phyloP scores from a whole-genome alignment of 2,797 vertebrate species.

The Sardinella longiceps region DNA sequence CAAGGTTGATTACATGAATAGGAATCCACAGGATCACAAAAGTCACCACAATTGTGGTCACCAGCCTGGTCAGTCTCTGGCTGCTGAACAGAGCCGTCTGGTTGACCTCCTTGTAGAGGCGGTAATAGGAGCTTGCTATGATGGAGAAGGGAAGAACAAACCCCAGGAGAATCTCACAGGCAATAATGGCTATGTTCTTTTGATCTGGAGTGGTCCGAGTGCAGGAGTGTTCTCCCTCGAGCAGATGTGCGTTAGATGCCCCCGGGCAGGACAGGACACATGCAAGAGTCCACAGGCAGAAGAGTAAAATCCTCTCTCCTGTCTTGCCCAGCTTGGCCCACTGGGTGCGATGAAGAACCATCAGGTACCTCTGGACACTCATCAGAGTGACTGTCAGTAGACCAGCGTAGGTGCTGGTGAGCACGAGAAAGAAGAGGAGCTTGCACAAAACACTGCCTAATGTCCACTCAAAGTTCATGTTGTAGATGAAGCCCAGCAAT shows the following conservation, averaged over 20 bases:
- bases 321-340: constrained; percentile 24
- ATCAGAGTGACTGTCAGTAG: constrained; percentile 38
- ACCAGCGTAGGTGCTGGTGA: constrained; percentile 30
- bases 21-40: constrained; percentile 17
- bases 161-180: constrained; percentile 34
- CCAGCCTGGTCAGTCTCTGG: constrained; percentile 35
- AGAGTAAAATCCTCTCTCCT: no score
- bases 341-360: constrained; percentile 29
- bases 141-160: constrained; percentile 43
- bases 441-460: constrained; percentile 32
- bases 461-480: constrained; percentile 2
- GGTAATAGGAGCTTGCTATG: constrained; percentile 37
- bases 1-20: constrained; percentile 36
- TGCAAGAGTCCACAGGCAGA: no score
- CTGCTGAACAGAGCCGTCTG: constrained; percentile 21
- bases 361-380: constrained; percentile 40
- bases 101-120: constrained; percentile 41
- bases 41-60: constrained; percentile 37
- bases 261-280: no score
- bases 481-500: constrained; percentile 38
- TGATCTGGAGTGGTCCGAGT: neutral
- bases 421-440: constrained; percentile 18
- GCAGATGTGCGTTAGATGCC: neutral
- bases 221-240: neutral
- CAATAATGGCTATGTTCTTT: neutral